Evolutionary conservation across 2,797 vertebrate genomes (phyloP), one percentile per base, ranked within the genome.

Genomic region (Lagocephalus sceleratus): DNA sequence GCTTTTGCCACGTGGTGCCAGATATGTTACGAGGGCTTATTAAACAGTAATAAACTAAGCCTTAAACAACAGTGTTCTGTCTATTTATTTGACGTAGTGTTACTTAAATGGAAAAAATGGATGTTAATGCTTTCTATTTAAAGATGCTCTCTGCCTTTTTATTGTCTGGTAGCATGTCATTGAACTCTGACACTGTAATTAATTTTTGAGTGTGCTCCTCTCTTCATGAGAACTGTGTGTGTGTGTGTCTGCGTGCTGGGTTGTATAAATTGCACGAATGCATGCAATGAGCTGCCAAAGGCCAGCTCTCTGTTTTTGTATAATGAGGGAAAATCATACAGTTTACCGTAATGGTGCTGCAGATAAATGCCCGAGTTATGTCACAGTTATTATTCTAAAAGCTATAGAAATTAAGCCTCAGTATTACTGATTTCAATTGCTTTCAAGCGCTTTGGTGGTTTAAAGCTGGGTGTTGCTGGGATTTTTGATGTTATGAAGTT

Each of bases 321-420:
- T 77, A 63, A 66, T 67, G 22, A 60, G 61, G 56, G 15, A 14
- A 60, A 68, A 62, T 65, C 23, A 45, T 21, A 44, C 10, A 38
- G n/a, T 59, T 55, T 29, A 47, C 22, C 17, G 20, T 73, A 58
- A 66, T 47, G 46, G 40, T 43, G 50, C 22, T 32, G 26, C 5
- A 9, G 16, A 58, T 45, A 65, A 59, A 46, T 17, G 32, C 32
- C 12, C 12, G 32, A 4, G 11, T 35, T 14, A 35, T 14, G 49
- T 51, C 50, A 46, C 23, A 48, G 3, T 22, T 57, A 20, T 50
- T 57, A 54, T 63, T n/a, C 43, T 41, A 46, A 57, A 50, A 19
- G 14, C 16, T 54, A 22, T 38, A 26, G 54, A 35, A 47, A 68
- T 52, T 12, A 60, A 14, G 25, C 3, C 0, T 10, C 42, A 25